phyloP scores from a whole-genome alignment of 2,113 vertebrate species.

The Trogon melanurus region DNA sequence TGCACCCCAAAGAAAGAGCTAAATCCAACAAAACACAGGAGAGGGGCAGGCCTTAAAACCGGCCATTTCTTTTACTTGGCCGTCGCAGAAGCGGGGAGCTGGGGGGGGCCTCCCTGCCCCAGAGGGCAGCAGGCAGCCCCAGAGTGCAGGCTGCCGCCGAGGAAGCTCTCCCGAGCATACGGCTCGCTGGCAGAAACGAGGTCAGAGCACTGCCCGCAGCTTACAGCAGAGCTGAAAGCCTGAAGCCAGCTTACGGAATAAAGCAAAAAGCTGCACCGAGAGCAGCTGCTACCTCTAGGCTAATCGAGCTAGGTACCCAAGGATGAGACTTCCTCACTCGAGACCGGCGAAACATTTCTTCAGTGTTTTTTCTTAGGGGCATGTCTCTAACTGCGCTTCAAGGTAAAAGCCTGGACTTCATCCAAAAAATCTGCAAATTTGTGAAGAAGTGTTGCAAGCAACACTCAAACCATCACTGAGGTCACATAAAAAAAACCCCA shows the following conservation, averaged over 20 bases:
- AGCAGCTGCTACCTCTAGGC: slow-evolving; percentile 45
- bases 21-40: background rate
- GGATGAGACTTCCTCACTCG: background rate
- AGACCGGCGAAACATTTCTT: background rate
- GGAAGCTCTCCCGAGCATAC: background rate
- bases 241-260: slow-evolving; percentile 21
- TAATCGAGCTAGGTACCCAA: background rate
- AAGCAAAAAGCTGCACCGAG: slow-evolving; percentile 2
- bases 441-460: background rate
- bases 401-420: background rate
- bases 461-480: background rate
- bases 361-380: background rate
- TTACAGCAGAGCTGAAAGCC: slow-evolving; percentile 16
- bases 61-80: background rate
- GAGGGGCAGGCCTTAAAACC: background rate
- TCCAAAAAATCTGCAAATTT: background rate
- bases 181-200: background rate
- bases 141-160: background rate
- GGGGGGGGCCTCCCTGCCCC: background rate
- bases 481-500: background rate
- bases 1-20: background rate
- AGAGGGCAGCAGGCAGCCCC: background rate
- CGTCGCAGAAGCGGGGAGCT: background rate
- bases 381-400: background rate
- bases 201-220: slow-evolving; percentile 33